Conservation (phyloP, 2,888 invertebrate species). For the Blastobasis lacticolella region DNA sequence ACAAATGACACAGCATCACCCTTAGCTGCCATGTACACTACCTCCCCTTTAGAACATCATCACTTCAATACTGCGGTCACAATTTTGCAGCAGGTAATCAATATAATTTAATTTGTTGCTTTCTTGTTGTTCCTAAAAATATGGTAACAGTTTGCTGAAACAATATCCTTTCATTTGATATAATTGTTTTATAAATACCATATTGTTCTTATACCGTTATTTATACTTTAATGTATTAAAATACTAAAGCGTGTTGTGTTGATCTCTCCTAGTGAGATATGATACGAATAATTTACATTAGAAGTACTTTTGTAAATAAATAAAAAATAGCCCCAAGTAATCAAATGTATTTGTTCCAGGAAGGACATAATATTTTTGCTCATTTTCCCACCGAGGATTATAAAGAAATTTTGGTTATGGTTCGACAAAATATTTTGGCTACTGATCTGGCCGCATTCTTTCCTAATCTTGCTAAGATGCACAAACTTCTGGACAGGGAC, state of each 20-base stretch:
- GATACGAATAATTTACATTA: no score
- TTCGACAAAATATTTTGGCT: constrained; percentile 88
- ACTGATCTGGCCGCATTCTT: constrained; percentile 90
- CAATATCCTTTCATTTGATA: no score
- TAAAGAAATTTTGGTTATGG: constrained; percentile 82
- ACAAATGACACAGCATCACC: constrained; percentile 89
- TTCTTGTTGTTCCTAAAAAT: no score
- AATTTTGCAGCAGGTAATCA: constrained; percentile 81
- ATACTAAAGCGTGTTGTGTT: no score
- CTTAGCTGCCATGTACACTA: constrained; percentile 87
- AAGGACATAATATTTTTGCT: constrained; percentile 89
- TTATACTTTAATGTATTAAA: no score
- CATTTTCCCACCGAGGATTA: constrained; percentile 81
- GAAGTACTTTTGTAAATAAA: no score
- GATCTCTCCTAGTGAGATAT: no score
- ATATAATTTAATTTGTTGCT: no score
- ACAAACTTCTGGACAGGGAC: constrained; percentile 67
- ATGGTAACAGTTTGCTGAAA: no score
- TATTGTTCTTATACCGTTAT: no score
- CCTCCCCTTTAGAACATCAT: constrained; percentile 90
- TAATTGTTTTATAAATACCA: no score
- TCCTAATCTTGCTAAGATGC: constrained; percentile 77
- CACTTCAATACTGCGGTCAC: constrained; percentile 92
- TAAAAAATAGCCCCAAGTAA: no score
- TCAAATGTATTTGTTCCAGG: constrained; percentile 61